Base-by-base conservation (phyloP, 2,797 vertebrate species). In the Clarias laeviceps region DNA sequence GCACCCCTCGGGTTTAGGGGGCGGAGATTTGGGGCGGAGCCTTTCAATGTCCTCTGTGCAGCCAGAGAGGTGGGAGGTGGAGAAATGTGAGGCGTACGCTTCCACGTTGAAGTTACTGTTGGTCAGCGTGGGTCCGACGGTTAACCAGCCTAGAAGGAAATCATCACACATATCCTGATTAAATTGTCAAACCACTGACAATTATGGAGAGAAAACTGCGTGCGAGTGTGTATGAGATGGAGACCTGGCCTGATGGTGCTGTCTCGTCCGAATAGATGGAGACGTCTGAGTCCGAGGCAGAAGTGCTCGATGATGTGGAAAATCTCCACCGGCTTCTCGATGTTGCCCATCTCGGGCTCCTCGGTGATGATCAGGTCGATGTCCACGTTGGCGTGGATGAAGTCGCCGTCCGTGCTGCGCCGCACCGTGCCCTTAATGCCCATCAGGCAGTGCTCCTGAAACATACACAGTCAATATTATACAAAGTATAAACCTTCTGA, bases 261-360 rank as follows among this genome's bases (percentile, higher is more conserved):
- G 90, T 99, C 98, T 87, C 97, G 94, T 83, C 98, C 98, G 34
- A 99, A 99, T 9, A 99, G 95, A 90, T 99, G 98, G 40, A 99
- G 95, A 8, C 98, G 95, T 74, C 97, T 93, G 20, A 97, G 96
- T 14, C 98, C 98, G 0, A 99, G 95, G 91, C 97, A 99, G 93
- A 99, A 99, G 78, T 99, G 98, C 85, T 99, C 98, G 11, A 99
- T 99, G 87, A 99, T 99, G 91, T 99, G 98, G 86, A 99, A 99
- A 78, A 99, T 99, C 94, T 99, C 98, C 4, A 99, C 98, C 0
- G 98, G 98, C 80, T 99, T 99, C 92, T 99, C 98, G 32, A 98
- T 98, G 82, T 99, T 99, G 82, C 98, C 98, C 80, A 99, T 98
- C 91, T 99, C 98, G 0, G 98, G 98, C 90, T 99, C 98, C 89